Conservation (phyloP, 2,113 vertebrate species). For the Halcyon senegalensis region DNA sequence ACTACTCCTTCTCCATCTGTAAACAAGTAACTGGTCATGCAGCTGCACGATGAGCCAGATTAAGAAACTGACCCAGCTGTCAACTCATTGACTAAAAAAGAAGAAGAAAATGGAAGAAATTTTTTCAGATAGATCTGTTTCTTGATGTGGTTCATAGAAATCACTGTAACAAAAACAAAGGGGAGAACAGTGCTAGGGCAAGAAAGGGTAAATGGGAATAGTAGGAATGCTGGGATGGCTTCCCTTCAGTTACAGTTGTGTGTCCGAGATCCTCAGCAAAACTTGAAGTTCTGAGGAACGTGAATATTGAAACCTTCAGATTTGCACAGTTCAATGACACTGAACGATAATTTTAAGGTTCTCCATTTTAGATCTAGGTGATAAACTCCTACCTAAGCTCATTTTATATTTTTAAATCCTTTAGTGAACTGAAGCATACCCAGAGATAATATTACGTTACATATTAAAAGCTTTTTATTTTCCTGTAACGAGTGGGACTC, state of each 20-base stretch:
- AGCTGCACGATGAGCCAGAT: neutral
- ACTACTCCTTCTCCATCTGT: neutral
- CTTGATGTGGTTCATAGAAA: neutral
- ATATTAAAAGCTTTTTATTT: neutral
- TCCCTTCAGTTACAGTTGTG: neutral
- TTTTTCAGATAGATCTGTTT: neutral
- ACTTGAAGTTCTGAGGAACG: neutral
- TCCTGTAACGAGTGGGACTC: neutral
- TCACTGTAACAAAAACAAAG: neutral
- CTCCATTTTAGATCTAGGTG: neutral
- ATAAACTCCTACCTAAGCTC: neutral
- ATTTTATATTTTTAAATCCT: neutral
- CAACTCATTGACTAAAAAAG: neutral
- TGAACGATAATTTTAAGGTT: neutral
- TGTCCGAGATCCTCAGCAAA: neutral
- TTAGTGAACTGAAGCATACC: neutral
- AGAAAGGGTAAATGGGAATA: neutral
- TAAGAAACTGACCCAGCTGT: neutral
- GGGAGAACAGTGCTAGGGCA: neutral
- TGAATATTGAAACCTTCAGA: neutral
- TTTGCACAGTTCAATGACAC: neutral
- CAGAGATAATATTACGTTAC: neutral
- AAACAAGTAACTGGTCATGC: neutral
- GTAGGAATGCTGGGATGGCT: neutral
- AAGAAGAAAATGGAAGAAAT: neutral